A percentile compares a stretch with the other conserved stretches of the same genome.
Conservation (phyloP, 2,113 vertebrate genomes). For the Hassar affinis region DNA sequence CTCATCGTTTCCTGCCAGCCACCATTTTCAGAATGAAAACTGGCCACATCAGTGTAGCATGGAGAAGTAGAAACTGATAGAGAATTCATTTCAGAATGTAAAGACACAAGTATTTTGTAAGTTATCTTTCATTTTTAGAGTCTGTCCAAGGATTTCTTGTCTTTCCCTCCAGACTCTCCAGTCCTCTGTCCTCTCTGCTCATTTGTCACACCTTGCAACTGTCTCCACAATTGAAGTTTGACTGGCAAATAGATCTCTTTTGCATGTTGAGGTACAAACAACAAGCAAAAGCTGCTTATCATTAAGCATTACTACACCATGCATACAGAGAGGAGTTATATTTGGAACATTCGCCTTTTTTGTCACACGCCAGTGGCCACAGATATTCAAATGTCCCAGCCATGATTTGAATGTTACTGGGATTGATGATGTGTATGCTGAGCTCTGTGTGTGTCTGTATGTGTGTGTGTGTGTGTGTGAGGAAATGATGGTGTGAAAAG, state of each 20-base stretch:
- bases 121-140: not conserved
- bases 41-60: not conserved
- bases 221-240: slow-evolving; percentile 28
- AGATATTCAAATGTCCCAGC: slow-evolving; percentile 4
- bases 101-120: not conserved
- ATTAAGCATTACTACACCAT: not conserved
- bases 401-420: slow-evolving; percentile 21
- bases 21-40: not conserved
- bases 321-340: slow-evolving; percentile 19
- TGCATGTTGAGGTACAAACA: slow-evolving; percentile 24
- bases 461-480: not conserved
- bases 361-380: not conserved
- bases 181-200: not conserved
- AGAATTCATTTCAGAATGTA: not conserved
- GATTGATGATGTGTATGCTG: not conserved
- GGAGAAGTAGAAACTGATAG: not conserved
- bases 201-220: not conserved
- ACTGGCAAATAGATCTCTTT: slow-evolving; percentile 37
- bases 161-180: not conserved
- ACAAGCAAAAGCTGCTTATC: slow-evolving; percentile 11
- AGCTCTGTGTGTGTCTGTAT: no score
- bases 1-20: not conserved
- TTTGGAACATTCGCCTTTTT: slow-evolving; percentile 32
- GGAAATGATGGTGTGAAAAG: not conserved
- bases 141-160: no score